Evolutionary conservation across 2,888 invertebrate genomes (phyloP), one percentile per base, ranked within the genome.

Genomic region (Drosophila neonasuta): DNA sequence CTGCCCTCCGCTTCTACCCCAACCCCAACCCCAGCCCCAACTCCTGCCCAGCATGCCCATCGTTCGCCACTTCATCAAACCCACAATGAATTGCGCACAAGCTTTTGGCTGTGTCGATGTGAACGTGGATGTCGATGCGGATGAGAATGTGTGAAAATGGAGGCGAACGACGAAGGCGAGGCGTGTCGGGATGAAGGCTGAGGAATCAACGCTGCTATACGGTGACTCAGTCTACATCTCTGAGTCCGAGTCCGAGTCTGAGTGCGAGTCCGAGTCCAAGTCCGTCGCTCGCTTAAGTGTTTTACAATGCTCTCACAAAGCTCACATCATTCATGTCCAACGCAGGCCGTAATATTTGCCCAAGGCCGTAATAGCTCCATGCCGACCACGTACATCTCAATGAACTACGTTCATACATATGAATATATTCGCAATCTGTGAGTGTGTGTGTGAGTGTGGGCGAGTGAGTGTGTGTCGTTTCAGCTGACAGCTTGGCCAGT

Each of bases 271-370:
- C 15, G 15, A 15, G 13, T 15, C 39, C 39, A 15, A 41, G 39
- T 41, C 39, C 39, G 13, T 5, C 46, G 48, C 41, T 36, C 62
- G 45, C 65, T 77, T 81, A 81, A 81, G 86, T 81, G 81, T 86
- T 81, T 83, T 80, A 81, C 86, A 81, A 79, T 79, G 82, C 77
- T 67, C 64, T 36, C 79, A 77, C 80, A 83, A 80, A 77, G 71
- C 72, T 68, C 80, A 71, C 81, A 86, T 82, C 81, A 81, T 86
- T 86, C 83, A 86, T 81, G 81, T 81, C 81, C 78, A 51, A 67
- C 69, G 62, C 81, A 82, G 86, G 71, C 80, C 70, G 75, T 71
- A 68, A 86, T 80, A 83, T 86, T 86, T 75, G 68, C 72, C 68
- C 74, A 82, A 83, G 83, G 80, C 71, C 77, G 50, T 63, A 68